These are phyloP conservation scores for Biston stratarius DNA, from an alignment of 2,888 invertebrate species.

Conservation along the genomic window DNA sequence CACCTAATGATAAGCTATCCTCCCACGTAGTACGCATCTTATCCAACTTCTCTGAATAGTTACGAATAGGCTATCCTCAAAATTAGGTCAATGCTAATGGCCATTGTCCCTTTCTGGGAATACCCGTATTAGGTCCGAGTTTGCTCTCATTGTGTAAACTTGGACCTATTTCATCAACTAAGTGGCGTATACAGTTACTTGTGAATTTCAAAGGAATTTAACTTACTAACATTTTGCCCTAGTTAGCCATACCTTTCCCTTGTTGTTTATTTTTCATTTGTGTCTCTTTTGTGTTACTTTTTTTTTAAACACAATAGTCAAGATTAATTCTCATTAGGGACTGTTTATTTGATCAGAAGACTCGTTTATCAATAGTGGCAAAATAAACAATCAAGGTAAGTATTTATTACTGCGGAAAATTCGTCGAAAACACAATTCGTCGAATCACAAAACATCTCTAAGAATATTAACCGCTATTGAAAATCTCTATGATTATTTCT, in stretches of 20 bases:
- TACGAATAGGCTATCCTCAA: neutral
- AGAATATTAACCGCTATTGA: too few relatives aligned
- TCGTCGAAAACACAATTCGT: too few relatives aligned
- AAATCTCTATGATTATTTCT: too few relatives aligned
- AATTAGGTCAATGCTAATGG: constrained; percentile 32
- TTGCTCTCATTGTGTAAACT: constrained; percentile 27
- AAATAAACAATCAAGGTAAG: too few relatives aligned
- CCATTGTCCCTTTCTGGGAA: constrained; percentile 27
- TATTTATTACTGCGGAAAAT: too few relatives aligned
- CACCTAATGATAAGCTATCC: neutral
- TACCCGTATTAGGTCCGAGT: constrained; percentile 23
- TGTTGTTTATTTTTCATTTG: constrained; percentile 1
- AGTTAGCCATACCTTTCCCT: neutral
- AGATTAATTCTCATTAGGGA: too few relatives aligned
- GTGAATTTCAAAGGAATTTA: constrained; percentile 21
- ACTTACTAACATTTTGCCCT: constrained; percentile 7
- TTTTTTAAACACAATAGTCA: neutral
- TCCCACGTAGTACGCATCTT: neutral
- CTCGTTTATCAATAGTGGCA: too few relatives aligned
- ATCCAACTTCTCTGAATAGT: neutral
- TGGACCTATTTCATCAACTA: constrained; percentile 29
- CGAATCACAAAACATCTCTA: too few relatives aligned
- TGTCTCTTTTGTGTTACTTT: neutral
- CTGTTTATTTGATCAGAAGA: too few relatives aligned
- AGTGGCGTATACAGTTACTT: constrained; percentile 21